Conservation (phyloP, 2,888 invertebrate species). For the Brachyopa scutellaris region DNA sequence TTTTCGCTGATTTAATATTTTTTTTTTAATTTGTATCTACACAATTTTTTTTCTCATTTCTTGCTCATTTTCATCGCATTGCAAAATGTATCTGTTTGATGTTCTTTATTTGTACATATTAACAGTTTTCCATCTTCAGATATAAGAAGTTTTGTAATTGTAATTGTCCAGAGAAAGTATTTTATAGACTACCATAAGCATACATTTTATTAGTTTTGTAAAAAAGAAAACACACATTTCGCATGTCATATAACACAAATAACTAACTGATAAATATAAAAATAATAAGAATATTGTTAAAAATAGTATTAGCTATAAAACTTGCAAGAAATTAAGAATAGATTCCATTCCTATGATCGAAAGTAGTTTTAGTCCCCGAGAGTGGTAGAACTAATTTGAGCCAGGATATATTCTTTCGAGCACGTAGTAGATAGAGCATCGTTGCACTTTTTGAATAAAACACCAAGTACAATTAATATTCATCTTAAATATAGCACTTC, state of each 20-base stretch:
- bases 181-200: background rate
- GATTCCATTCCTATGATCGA: background rate
- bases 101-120: constrained; percentile 46
- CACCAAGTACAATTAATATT: background rate
- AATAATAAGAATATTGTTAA: background rate
- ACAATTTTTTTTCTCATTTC: constrained; percentile 20
- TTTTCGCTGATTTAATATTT: constrained; percentile 37
- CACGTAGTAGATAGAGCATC: constrained; percentile 16
- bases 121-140: constrained; percentile 10
- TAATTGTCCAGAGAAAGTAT: constrained; percentile 6
- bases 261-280: constrained; percentile 1
- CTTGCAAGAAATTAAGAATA: background rate
- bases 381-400: background rate
- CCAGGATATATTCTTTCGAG: background rate
- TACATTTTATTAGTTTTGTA: background rate
- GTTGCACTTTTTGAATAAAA: constrained; percentile 3
- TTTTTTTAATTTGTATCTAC: constrained; percentile 16
- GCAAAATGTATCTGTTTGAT: constrained; percentile 33
- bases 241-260: constrained; percentile 31
- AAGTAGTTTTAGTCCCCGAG: background rate
- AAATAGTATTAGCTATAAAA: constrained; percentile 11
- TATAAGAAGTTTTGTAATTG: constrained; percentile 16
- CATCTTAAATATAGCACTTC: background rate
- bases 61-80: constrained; percentile 47
- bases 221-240: constrained; percentile 2